A percentile compares a stretch with the other conserved stretches of the same genome.
phyloP scores from a whole-genome alignment of 2,113 vertebrate genomes.

The Malurus alboscapulatus region DNA sequence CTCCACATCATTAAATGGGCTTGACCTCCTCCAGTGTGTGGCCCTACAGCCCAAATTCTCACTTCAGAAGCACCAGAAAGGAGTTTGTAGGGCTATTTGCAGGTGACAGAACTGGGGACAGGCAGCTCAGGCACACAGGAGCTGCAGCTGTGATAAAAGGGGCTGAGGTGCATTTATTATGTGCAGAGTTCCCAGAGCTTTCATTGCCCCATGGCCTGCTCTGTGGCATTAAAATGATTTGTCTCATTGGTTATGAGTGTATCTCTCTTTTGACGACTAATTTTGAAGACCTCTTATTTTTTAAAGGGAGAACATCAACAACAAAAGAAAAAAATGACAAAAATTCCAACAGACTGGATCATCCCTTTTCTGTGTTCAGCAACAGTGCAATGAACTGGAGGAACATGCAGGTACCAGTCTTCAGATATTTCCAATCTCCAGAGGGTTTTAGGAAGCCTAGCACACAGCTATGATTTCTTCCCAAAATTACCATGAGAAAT shows the following conservation, averaged over 20 bases:
- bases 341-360: neutral
- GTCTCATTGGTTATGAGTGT: neutral
- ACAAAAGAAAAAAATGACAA: neutral
- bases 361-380: neutral
- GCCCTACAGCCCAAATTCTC: neutral
- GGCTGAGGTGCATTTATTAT: fast-evolving
- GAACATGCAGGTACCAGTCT: neutral
- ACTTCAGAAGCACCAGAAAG: neutral
- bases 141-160: neutral
- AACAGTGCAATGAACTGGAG: neutral
- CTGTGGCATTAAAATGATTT: neutral
- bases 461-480: neutral
- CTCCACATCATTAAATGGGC: neutral
- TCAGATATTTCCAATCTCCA: neutral
- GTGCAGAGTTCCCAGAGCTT: neutral
- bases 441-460: neutral
- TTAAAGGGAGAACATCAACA: neutral
- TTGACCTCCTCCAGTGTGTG: neutral
- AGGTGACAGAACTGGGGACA: neutral
- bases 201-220: neutral
- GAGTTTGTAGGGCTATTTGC: neutral
- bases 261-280: neutral
- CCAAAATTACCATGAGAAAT: neutral
- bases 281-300: neutral
- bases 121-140: neutral